Evolutionary conservation across 2,113 vertebrate genomes (phyloP).

Genomic region (Gymnarchus niloticus): DNA sequence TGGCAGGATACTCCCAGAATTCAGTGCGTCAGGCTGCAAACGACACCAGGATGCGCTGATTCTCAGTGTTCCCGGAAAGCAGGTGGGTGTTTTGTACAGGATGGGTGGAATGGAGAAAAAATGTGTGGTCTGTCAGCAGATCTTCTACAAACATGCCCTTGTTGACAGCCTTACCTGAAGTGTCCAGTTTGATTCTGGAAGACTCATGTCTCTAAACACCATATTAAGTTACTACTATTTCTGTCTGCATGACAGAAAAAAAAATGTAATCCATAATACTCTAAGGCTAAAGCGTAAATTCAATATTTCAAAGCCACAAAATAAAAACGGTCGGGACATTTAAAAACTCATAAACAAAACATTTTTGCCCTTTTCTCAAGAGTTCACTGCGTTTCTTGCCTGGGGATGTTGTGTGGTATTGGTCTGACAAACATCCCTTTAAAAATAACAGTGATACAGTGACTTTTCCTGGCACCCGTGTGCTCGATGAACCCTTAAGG

Average conservation of each 20-base stretch:
- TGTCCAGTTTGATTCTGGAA: neutral
- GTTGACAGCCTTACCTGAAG: slow-evolving; percentile 4
- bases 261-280: neutral
- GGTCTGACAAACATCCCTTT: slow-evolving; percentile 26
- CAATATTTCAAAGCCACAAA: neutral
- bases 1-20: neutral
- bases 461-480: slow-evolving; percentile 22
- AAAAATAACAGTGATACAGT: slow-evolving; percentile 29
- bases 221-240: slow-evolving; percentile 3
- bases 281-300: neutral
- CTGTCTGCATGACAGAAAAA: neutral
- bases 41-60: neutral
- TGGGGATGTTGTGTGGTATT: neutral
- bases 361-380: neutral
- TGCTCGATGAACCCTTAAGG: slow-evolving; percentile 4
- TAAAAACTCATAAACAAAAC: neutral
- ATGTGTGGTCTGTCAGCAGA: neutral
- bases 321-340: neutral
- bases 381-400: neutral
- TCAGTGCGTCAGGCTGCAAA: neutral
- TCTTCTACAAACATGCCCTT: neutral
- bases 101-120: neutral
- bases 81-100: neutral
- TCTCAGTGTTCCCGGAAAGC: neutral
- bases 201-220: slow-evolving; percentile 2